Evolutionary conservation across 2,797 vertebrate species (phyloP), one percentile per base, ranked within the genome.

Genomic region (Catamblyrhynchus diadema): DNA sequence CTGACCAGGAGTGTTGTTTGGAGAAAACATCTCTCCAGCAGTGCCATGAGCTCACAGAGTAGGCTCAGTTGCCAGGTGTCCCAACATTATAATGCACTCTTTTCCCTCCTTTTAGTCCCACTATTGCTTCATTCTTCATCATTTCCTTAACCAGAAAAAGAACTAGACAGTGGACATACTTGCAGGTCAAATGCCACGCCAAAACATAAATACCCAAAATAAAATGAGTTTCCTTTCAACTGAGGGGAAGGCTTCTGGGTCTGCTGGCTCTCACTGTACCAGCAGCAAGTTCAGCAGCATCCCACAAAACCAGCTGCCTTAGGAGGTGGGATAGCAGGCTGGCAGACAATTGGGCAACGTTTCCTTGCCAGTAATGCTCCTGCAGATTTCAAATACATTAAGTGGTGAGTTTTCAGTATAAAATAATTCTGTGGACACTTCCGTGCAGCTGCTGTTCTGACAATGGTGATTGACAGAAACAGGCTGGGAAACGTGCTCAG

Each of bases 401-500:
- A 89, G 16, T 51, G 14, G 3, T 81, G 30, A 33, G 79, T 93
- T 92, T 91, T 83, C 61, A 74, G 45, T 12, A 24, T 74, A 61
- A 88, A 88, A 88, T 82, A 35, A 53, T 94, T 93, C 65, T 3
- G 4, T 44, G 89, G 91, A 89, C 65, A 57, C 61, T 89, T 94
- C 89, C 16, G 23, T 93, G 87, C 94, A 96, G 89, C 94, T 94
- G 86, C 87, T 89, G 33, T 64, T 96, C 83, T 95, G 73, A 86
- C 73, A 84, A 62, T 1, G 0, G 24, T 88, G 90, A 81, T 45
- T 88, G 90, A 90, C 66, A 85, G 74, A 87, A 83, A 33, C 45
- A 81, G 56, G 8, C 70, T 56, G 42, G 48, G 48, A 85, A 88
- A 88, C 2, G 2, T 81, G 66, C 25, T 94, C 70, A 83, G 53